Percentiles rank a stretch among this genome's conserved stretches.
Evolutionary conservation across 1,140 invertebrate genomes (phyloP).

Genomic region (Geopemphigus sp.): DNA sequence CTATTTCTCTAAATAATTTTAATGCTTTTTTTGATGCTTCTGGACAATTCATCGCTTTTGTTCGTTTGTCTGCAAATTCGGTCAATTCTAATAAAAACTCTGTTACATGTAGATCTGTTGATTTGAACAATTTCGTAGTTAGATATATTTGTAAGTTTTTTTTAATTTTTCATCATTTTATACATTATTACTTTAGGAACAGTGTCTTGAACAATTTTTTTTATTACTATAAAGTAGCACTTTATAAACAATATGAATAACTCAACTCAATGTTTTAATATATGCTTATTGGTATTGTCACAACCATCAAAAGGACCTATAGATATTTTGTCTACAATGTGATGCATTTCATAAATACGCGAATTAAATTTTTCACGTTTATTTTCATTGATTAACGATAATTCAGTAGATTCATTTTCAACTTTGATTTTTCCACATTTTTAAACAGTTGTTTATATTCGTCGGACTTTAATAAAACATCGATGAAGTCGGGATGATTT

Average conservation of each 20-base stretch:
- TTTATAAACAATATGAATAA: slow-evolving; percentile 51
- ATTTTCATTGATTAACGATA: background rate
- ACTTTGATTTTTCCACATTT: background rate
- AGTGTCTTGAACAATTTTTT: slow-evolving; percentile 52
- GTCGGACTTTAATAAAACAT: background rate
- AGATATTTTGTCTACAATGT: background rate
- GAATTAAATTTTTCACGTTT: too few species aligned
- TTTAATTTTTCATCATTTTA: slow-evolving; percentile 52
- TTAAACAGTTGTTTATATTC: background rate
- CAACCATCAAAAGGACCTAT: background rate
- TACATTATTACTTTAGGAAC: slow-evolving; percentile 53
- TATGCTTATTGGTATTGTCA: background rate
- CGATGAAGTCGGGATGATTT: slow-evolving; percentile 65
- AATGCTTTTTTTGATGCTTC: background rate
- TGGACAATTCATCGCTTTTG: background rate
- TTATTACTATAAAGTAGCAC: slow-evolving; percentile 52
- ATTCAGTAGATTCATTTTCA: background rate
- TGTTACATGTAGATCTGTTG: background rate
- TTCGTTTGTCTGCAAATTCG: background rate
- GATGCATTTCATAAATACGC: background rate
- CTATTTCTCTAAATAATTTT: slow-evolving; percentile 10
- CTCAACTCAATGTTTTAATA: slow-evolving; percentile 37
- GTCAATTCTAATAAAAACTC: background rate
- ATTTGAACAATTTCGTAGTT: slow-evolving; percentile 51
- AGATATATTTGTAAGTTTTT: slow-evolving; percentile 50